Percentiles rank a stretch among this genome's conserved stretches.
phyloP scores from a whole-genome alignment of 1,140 invertebrate species.

The Cryptotermes secundus region DNA sequence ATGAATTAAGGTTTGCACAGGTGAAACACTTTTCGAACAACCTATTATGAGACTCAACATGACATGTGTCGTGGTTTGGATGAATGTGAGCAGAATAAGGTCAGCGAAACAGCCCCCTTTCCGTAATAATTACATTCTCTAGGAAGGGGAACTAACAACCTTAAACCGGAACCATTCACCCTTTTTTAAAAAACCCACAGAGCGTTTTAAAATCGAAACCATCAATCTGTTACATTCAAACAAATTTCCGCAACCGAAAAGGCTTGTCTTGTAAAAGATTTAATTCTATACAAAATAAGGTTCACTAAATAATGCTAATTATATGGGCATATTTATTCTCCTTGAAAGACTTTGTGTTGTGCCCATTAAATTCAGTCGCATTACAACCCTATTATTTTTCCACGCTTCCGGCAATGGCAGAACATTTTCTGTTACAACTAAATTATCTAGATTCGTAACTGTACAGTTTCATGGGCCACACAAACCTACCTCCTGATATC shows the following conservation, averaged over 20 bases:
- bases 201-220: not conserved
- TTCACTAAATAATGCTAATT: constrained; percentile 10
- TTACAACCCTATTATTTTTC: not conserved
- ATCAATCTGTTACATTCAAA: not conserved
- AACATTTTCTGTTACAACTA: not conserved
- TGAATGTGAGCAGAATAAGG: not conserved
- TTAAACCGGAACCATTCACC: not conserved
- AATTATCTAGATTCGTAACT: not conserved
- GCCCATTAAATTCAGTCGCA: not conserved
- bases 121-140: not conserved
- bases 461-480: not conserved
- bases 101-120: not conserved
- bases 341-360: not conserved
- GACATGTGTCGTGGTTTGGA: not conserved
- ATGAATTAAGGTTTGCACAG: not conserved
- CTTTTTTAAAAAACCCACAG: not conserved
- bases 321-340: not conserved
- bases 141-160: not conserved
- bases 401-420: not conserved
- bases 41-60: no score
- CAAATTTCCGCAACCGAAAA: not conserved
- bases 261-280: not conserved
- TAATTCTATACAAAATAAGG: not conserved
- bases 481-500: not conserved
- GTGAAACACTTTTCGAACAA: not conserved